phyloP scores from a whole-genome alignment of 1,140 invertebrate species.

The Formica exsecta region DNA sequence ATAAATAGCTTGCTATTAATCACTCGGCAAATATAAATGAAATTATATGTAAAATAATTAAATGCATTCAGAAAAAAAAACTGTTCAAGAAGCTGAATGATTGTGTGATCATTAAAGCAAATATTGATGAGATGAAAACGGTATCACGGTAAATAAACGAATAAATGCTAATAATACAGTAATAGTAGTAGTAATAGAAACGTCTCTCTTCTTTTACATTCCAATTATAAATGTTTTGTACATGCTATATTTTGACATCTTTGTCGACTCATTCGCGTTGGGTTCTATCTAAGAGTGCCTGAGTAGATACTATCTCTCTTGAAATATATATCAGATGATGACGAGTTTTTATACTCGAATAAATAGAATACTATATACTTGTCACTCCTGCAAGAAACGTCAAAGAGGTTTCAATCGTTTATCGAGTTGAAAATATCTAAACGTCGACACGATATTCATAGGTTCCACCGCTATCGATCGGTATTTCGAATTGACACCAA shows the following conservation, averaged over 20 bases:
- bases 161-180: background rate
- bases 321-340: too few relatives aligned
- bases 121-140: background rate
- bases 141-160: background rate
- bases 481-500: background rate
- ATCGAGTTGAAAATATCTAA: too few relatives aligned
- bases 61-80: background rate
- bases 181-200: background rate
- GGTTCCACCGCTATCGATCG: background rate
- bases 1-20: too few relatives aligned
- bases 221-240: conserved; percentile 6
- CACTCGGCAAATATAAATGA: too few relatives aligned
- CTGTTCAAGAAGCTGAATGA: background rate
- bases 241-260: background rate
- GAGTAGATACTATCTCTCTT: too few relatives aligned
- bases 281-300: background rate
- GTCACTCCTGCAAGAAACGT: too few relatives aligned
- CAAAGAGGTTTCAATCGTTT: too few relatives aligned
- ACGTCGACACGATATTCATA: too few relatives aligned
- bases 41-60: background rate
- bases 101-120: background rate
- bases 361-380: too few relatives aligned
- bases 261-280: background rate
- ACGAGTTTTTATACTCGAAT: too few relatives aligned
- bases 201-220: background rate